A percentile compares a stretch with the other conserved stretches of the same genome.
phyloP scores from a whole-genome alignment of 2,113 vertebrate species.

The Vulpes ferrilata region DNA sequence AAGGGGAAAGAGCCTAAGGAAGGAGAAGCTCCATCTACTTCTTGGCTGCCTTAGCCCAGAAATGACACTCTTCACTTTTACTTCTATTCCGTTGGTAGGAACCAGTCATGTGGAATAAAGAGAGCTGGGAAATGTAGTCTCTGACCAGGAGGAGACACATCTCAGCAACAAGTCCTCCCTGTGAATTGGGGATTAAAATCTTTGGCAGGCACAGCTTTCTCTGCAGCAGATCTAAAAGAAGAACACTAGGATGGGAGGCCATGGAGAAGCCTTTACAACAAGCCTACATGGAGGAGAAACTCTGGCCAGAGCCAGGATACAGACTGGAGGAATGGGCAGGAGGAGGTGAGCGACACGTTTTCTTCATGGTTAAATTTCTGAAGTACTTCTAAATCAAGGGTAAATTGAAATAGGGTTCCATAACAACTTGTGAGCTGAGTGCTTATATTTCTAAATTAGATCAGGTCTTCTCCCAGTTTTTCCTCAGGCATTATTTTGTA shows the following conservation, averaged over 20 bases:
- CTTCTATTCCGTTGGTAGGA: neutral
- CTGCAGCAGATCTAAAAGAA: neutral
- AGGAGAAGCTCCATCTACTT: neutral
- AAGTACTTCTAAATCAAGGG: conserved; percentile 25
- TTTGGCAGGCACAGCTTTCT: neutral
- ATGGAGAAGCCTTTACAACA: neutral
- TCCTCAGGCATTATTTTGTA: neutral
- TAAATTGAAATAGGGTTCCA: neutral
- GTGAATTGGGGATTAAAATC: neutral
- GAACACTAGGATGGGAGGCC: neutral
- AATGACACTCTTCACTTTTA: neutral
- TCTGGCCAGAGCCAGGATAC: neutral
- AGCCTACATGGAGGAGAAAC: neutral
- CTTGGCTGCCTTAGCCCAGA: neutral
- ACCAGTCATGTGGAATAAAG: neutral
- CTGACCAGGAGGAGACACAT: neutral
- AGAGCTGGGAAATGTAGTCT: neutral
- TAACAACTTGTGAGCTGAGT: neutral
- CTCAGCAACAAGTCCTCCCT: neutral
- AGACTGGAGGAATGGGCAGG: neutral
- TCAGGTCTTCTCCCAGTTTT: neutral
- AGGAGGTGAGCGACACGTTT: neutral
- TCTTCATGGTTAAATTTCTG: conserved; percentile 18
- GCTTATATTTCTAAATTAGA: neutral
- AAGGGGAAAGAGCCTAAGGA: neutral